Base-by-base conservation (phyloP, 2,888 invertebrate species). In the Nebria salina region DNA sequence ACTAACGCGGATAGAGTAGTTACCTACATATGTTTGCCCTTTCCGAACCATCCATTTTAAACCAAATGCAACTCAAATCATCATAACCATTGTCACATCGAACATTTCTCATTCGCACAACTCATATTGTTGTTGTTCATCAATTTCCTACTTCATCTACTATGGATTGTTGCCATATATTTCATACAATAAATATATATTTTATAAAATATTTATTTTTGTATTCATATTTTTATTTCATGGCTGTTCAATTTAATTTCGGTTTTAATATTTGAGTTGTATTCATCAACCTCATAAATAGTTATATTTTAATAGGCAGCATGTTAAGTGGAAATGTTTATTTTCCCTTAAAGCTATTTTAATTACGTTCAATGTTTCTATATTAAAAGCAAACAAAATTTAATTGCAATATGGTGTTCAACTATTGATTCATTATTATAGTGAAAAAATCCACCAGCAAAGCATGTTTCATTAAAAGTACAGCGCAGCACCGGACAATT, bases 331-430 rank as follows among this genome's bases (percentile, higher is more conserved):
- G 54, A 54, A 72, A 77, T 78, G 66, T 74, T 74, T 78, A 64
- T 78, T 78, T 74, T 78, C 78, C 43, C 66, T 66, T 73, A 65
- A 43, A 77, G 77, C 72, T 72, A 64, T 77, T 72, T 77, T 70
- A 72, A 72, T 72, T 54, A 78, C 72, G 41, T 78, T 43, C 15
- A 65, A 78, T 78, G 74, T 78, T 74, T 66, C 74, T 74, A 65
- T 78, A 74, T 78, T 34, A 66, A 78, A 78, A 66, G 72, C 78
- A 78, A 78, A 78, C 78, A 78, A 78, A 78, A 78, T 74, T 78
- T 78, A 78, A 78, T 78, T 78, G 78, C 78, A 74, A 78, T 78
- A 78, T 74, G 78, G 65, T 78, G 78, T 78, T 78, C 66, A 66
- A 73, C 65, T 78, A 78, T 78, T 74, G 78, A 78, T 74, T 78